Percentiles rank a stretch among this genome's conserved stretches.
Conservation (phyloP, 2,113 vertebrate genomes). For the Trachemys scripta region DNA sequence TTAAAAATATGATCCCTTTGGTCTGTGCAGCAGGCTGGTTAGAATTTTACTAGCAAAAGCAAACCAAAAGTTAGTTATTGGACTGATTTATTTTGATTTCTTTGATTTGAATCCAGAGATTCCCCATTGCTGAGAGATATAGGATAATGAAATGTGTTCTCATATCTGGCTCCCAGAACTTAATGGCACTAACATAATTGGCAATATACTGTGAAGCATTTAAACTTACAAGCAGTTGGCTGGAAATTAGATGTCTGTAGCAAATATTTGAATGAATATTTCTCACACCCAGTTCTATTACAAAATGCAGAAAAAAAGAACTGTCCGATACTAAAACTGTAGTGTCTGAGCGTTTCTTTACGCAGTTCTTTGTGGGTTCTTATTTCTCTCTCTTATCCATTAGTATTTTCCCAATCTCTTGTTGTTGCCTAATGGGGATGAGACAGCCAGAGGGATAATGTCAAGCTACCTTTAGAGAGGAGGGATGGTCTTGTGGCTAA, state of each 20-base stretch:
- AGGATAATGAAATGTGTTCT: constrained; percentile 31
- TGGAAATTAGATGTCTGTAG: constrained; percentile 19
- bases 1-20: background rate
- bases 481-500: background rate
- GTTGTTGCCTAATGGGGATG: background rate
- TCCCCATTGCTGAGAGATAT: no score
- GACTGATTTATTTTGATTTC: background rate
- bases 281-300: constrained; percentile 46
- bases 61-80: background rate
- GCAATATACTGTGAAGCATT: constrained; percentile 24
- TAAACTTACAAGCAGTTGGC: background rate
- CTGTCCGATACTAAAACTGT: background rate
- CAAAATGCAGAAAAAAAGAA: background rate
- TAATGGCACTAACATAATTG: background rate
- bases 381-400: background rate
- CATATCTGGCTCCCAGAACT: background rate
- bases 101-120: background rate
- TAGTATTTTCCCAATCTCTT: background rate
- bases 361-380: background rate
- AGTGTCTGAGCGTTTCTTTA: constrained; percentile 12
- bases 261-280: background rate
- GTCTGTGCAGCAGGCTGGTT: background rate
- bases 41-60: constrained; percentile 5
- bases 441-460: constrained; percentile 8
- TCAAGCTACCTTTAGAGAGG: background rate